A percentile compares a stretch with the other conserved stretches of the same genome.
phyloP scores from a whole-genome alignment of 2,113 vertebrate genomes.

The Hemichromis elongatus region DNA sequence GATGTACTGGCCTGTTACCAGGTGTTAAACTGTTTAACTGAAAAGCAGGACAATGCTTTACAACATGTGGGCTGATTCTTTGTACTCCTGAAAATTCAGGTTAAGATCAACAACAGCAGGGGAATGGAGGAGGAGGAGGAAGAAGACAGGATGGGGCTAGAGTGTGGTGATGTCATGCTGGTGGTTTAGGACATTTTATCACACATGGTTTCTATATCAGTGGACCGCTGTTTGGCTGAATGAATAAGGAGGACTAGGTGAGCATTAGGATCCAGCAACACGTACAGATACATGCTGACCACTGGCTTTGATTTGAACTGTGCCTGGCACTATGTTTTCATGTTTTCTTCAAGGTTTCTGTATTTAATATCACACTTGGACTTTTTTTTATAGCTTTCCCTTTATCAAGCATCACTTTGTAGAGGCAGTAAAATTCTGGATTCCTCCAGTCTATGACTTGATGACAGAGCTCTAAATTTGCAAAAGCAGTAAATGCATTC shows the following conservation, averaged over 20 bases:
- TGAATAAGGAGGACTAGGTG: neutral
- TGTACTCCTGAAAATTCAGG: neutral
- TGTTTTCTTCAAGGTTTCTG: neutral
- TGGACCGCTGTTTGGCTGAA: constrained; percentile 5
- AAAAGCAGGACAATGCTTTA: neutral
- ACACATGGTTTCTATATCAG: constrained; percentile 55
- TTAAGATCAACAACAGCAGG: neutral
- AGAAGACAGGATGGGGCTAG: neutral
- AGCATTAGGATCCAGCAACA: neutral
- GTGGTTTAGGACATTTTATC: constrained; percentile 39
- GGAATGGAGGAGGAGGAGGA: neutral
- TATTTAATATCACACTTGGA: neutral
- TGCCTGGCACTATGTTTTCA: neutral
- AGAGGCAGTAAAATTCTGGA: neutral
- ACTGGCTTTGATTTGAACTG: neutral
- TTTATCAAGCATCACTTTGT: neutral
- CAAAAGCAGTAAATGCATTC: neutral
- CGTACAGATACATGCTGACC: constrained; percentile 1
- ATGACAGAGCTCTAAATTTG: neutral
- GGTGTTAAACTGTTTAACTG: constrained; percentile 35
- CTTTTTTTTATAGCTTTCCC: neutral
- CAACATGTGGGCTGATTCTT: constrained; percentile 12
- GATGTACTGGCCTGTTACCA: neutral
- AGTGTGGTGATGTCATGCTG: constrained; percentile 40
- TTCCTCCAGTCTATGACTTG: neutral